Base-by-base conservation (phyloP, 2,797 vertebrate species). In the Mus caroli region DNA sequence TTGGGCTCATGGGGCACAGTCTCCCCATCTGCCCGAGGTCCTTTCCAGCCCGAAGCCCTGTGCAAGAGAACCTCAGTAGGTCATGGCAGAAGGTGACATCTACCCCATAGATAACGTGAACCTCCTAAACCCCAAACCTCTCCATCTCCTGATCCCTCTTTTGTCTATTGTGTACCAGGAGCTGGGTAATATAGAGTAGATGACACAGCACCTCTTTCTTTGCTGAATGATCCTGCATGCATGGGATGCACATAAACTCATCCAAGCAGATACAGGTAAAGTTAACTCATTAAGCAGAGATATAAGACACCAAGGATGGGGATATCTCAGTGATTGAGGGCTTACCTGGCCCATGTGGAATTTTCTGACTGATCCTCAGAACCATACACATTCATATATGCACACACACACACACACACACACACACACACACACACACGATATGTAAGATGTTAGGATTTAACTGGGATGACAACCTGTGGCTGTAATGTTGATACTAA, bases 401-500 rank as follows among this genome's bases (percentile, higher is more conserved):
- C 43, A 31, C 1, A 43, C 5, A 34, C 10, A 50, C 5, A 64
- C 28, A 46, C 1, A 1, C 24, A 50, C 4, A n/a, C 17, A 37
- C 4, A 15, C 3, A 31, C 5, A 22, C 10, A 31, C 3, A 43
- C 5, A 34, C 10, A 50, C 5, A 64, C 28, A 46, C 1, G 0
- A 26, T 22, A 1, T 22, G 5, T 34, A 31, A 34, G 64, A 50
- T 20, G 64, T 6, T 31, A 40, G 60, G 11, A 22, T n/a, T 43
- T 34, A 85, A 10, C 82, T 85, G 28, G 60, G 64, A 8, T 46
- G 60, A 64, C 28, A 46, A 17, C 43, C 28, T 67, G 11, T 13
- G 10, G 19, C 6, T 67, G 82, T 67, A 22, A 67, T 22, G 40
- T 14, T 24, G 67, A 13, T 34, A 14, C 5, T 34, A 34, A 64